Percentiles rank a stretch among this genome's conserved stretches.
phyloP scores from a whole-genome alignment of 2,888 invertebrate species.

The Apomyelois bistriatella region DNA sequence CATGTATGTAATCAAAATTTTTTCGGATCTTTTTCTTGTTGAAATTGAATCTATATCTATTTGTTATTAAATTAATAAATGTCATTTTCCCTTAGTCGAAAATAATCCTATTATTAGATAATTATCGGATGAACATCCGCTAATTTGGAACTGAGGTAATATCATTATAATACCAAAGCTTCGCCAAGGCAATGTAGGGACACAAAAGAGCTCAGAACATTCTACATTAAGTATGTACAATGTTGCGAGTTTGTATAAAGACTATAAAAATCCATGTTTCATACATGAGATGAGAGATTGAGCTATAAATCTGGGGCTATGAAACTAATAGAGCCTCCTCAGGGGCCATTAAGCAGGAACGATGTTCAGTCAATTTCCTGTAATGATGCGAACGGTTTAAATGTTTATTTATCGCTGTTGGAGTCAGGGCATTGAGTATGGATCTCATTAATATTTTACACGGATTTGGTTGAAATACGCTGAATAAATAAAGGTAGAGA shows the following conservation, averaged over 20 bases:
- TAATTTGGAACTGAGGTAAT: too few relatives aligned
- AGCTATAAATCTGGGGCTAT: constrained; percentile 42
- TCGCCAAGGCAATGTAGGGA: neutral
- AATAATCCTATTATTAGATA: too few relatives aligned
- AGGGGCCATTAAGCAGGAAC: constrained; percentile 39
- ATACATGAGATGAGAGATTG: constrained; percentile 34
- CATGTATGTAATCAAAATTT: too few relatives aligned
- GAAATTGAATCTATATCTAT: too few relatives aligned
- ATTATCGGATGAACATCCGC: too few relatives aligned
- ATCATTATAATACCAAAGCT: too few relatives aligned
- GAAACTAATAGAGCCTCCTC: constrained; percentile 45
- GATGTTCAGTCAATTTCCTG: constrained; percentile 36
- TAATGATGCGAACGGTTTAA: constrained; percentile 28
- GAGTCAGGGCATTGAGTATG: neutral
- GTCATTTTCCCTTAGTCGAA: too few relatives aligned
- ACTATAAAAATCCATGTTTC: constrained; percentile 29
- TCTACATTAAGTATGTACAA: neutral
- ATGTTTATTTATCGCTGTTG: constrained; percentile 20
- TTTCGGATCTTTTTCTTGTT: too few relatives aligned
- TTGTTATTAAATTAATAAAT: too few relatives aligned
- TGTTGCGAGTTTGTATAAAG: constrained; percentile 4
- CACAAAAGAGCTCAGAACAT: neutral
- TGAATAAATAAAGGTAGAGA: neutral
- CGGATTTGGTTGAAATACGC: neutral
- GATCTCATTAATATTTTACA: constrained; percentile 7